phyloP scores from a whole-genome alignment of 2,113 vertebrate genomes.

The Sminthopsis crassicaudata region DNA sequence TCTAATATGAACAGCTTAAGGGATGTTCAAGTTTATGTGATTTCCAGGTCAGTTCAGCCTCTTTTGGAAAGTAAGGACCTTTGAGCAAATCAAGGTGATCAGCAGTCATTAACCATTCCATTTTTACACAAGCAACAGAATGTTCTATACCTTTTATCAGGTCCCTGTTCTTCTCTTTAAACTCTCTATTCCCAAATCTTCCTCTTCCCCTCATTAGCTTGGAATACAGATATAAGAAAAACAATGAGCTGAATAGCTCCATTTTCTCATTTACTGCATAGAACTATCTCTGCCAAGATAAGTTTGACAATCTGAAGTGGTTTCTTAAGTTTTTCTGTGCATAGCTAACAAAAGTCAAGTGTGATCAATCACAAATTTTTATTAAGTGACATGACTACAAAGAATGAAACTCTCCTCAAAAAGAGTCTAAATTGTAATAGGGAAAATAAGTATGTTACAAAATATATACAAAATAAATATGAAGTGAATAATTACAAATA shows the following conservation, averaged over 20 bases:
- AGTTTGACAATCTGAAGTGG: neutral
- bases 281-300: neutral
- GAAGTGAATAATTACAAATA: neutral
- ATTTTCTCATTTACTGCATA: neutral
- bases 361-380: slow-evolving; percentile 7
- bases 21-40: no score
- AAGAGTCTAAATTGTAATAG: neutral
- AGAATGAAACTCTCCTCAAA: neutral
- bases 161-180: neutral
- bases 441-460: neutral
- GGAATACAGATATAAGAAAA: neutral
- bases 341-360: neutral
- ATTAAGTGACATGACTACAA: neutral
- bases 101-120: no score
- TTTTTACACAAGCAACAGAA: no score
- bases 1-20: no score
- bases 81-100: no score
- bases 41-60: no score
- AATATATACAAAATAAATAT: neutral
- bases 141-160: neutral
- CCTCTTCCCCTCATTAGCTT: neutral
- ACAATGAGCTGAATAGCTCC: neutral
- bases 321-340: neutral
- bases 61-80: no score
- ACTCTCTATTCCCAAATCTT: neutral